Evolutionary conservation across 1,140 invertebrate genomes (phyloP), one percentile per base, ranked within the genome.

Genomic region (Heliconius congener): DNA sequence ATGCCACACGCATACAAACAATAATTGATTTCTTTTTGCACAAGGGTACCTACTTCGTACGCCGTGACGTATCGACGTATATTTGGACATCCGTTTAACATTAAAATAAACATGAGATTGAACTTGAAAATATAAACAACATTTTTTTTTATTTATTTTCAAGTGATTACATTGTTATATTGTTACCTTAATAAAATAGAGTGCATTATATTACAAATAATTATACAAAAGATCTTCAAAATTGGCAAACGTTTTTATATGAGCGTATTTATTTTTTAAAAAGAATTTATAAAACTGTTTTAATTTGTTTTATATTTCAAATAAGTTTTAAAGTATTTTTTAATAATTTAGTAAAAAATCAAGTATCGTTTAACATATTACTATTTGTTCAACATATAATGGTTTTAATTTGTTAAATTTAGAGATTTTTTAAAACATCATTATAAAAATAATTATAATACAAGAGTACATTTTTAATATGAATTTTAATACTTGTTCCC

Each of bases 1-100:
- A 87, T 86, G 85, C 84, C 72, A 74, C 83, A 52, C 74, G 88
- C 87, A 88, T 90, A 88, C 81, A 84, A 85, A 91, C 85, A 76
- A 74, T 86, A 76, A 74, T 16, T 79, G 81, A 81, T 78, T 79
- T 66, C 60, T 66, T 66, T 66, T 66, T 30, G 60, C 60, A 66
- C 23, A 66, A 66, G 23, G 60, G 60, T 66, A 66, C 60, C 13
- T 46, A 16, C 42, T 60, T 66, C 60, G n/a, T 18, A 16, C n/a
- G 60, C 23, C 27, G 60, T 18, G 60, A 66, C 27, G 11, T 66
- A 30, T 3, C 3, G 11, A 66, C n/a, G 13, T 30, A n/a, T 27
- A 66, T 66, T 66, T 66, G 60, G 60, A 30, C 27, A 66, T 30
- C 23, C 60, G 60, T 27, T 27, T 66, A 5, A 66, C 11, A 66